Conservation (phyloP, 2,113 vertebrate genomes). For the Paraplagusia blochii region DNA sequence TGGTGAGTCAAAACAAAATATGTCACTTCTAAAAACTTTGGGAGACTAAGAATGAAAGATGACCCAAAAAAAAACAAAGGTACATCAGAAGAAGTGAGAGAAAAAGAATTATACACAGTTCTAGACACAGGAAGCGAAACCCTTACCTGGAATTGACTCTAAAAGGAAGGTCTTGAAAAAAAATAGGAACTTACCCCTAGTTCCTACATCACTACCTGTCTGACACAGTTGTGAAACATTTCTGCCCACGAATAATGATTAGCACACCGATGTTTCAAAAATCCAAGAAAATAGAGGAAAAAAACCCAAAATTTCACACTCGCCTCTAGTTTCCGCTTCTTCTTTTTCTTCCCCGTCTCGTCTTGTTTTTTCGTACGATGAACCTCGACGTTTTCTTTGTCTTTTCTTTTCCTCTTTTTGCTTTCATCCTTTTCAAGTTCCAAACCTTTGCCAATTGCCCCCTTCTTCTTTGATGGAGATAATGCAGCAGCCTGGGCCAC, state of each 20-base stretch:
- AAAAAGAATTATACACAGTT: no score
- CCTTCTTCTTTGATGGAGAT: slow-evolving; percentile 68
- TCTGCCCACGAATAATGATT: not conserved
- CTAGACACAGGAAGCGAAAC: no score
- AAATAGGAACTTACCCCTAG: no score
- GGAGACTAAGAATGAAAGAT: no score
- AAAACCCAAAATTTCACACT: slow-evolving; percentile 1
- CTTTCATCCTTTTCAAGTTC: slow-evolving; percentile 63
- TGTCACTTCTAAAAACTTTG: no score
- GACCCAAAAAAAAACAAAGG: no score
- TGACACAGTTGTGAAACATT: not conserved
- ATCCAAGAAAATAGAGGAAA: not conserved
- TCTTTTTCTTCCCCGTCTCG: slow-evolving; percentile 65
- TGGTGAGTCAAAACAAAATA: no score
- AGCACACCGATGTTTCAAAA: slow-evolving; percentile 14
- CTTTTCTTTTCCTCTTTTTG: slow-evolving; percentile 72
- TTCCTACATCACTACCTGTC: no score
- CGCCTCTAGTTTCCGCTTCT: slow-evolving; percentile 73
- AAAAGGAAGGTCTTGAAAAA: no score
- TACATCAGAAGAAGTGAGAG: no score
- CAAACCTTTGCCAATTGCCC: slow-evolving; percentile 32
- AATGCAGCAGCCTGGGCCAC: slow-evolving; percentile 22
- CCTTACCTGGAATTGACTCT: no score
- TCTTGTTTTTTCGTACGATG: slow-evolving; percentile 61
- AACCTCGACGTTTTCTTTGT: slow-evolving; percentile 73